Percentiles rank a stretch among this genome's conserved stretches.
Evolutionary conservation across 2,797 vertebrate species (phyloP).

Genomic region (Falco naumanni): DNA sequence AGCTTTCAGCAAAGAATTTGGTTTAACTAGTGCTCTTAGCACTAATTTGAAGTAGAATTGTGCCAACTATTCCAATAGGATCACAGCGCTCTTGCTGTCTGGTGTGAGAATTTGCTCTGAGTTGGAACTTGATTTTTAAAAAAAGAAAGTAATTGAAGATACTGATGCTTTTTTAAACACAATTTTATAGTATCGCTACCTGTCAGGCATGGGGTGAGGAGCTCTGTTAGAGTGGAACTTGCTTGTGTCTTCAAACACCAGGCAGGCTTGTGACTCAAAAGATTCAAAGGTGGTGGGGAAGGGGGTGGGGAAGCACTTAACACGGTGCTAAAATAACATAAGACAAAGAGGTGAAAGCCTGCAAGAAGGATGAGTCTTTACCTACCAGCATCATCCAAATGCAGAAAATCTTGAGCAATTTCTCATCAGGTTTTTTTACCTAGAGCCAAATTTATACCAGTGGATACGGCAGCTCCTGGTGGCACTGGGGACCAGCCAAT

Average conservation of each 20-base stretch:
- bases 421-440: neutral
- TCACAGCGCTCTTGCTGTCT: neutral
- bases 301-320: neutral
- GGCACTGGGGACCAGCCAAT: fast-evolving
- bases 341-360: neutral
- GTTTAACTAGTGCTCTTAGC: neutral
- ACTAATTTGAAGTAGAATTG: fast-evolving
- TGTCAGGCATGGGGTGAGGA: neutral
- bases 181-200: neutral
- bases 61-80: neutral
- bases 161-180: neutral
- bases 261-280: neutral
- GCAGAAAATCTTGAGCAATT: neutral
- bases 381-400: neutral
- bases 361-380: neutral
- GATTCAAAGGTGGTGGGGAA: neutral
- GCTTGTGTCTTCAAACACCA: neutral
- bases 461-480: neutral
- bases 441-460: neutral
- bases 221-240: neutral
- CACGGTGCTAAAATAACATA: neutral
- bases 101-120: neutral
- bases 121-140: neutral
- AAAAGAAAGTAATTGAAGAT: fast-evolving
- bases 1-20: neutral